phyloP scores from a whole-genome alignment of 2,113 vertebrate species.

The Colaptes auratus region DNA sequence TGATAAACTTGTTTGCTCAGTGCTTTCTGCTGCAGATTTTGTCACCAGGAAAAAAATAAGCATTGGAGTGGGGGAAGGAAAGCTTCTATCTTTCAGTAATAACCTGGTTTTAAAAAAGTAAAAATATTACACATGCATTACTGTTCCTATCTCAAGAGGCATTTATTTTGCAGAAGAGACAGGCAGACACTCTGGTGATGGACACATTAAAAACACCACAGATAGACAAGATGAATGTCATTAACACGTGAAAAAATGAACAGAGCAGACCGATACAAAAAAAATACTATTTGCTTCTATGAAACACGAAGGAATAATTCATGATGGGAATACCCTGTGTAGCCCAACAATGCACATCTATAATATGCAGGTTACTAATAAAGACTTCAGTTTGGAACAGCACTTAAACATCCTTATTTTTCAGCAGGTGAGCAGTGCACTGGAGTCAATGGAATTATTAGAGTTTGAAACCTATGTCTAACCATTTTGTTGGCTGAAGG shows the following conservation, averaged over 20 bases:
- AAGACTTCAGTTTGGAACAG: neutral
- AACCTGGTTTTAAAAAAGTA: neutral
- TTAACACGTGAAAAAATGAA: conserved; percentile 61
- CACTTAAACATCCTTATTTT: neutral
- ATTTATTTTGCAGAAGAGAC: conserved; percentile 70
- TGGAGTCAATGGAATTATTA: neutral
- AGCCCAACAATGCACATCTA: neutral
- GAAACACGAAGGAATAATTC: conserved; percentile 47
- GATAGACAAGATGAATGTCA: conserved; percentile 43
- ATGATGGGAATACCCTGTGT: neutral
- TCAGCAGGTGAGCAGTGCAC: neutral
- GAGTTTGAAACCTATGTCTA: neutral
- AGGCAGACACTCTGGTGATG: conserved; percentile 15
- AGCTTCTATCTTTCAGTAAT: conserved; percentile 47
- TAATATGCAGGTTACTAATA: neutral
- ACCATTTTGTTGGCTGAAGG: neutral
- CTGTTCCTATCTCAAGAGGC: conserved; percentile 62
- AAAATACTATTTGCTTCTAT: conserved; percentile 17
- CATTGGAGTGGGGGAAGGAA: conserved; percentile 46
- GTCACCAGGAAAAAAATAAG: conserved; percentile 70
- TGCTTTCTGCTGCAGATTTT: conserved; percentile 73
- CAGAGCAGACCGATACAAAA: conserved; percentile 17
- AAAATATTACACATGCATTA: conserved; percentile 63
- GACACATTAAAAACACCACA: conserved; percentile 39
- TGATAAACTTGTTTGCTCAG: conserved; percentile 88